These are phyloP conservation scores for Lasaia peninsularis DNA, from an alignment of 1,140 invertebrate species.

Conservation along the genomic window DNA sequence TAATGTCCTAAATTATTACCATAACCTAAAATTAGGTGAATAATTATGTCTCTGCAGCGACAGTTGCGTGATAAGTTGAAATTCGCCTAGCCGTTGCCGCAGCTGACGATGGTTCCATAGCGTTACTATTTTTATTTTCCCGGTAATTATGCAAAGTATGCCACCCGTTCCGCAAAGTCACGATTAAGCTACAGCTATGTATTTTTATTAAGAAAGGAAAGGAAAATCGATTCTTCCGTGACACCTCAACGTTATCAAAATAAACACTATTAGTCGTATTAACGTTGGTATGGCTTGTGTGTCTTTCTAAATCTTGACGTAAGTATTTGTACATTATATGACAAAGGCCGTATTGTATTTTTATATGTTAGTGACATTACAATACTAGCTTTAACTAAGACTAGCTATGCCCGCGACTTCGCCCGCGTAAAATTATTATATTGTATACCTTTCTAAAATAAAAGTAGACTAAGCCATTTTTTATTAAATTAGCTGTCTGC, in stretches of 20 bases:
- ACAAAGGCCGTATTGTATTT: no score
- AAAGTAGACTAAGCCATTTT: no score
- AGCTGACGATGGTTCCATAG: constrained; percentile 32
- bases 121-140: constrained; percentile 45
- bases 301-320: no score
- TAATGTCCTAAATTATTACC: neutral
- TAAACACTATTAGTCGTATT: neutral
- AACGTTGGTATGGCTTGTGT: neutral
- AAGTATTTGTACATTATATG: no score
- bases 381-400: no score
- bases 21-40: neutral
- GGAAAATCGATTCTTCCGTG: constrained; percentile 21
- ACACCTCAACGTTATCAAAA: constrained; percentile 13
- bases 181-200: constrained; percentile 37
- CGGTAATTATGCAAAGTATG: constrained; percentile 57
- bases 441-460: no score
- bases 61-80: constrained; percentile 51
- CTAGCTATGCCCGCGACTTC: no score
- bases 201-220: constrained; percentile 25
- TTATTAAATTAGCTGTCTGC: no score
- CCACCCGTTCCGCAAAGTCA: constrained; percentile 31
- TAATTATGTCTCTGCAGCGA: neutral
- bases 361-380: no score
- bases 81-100: constrained; percentile 28
- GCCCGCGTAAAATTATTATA: no score